Conservation (phyloP, 2,113 vertebrate species). For the Pelecanoides urinatrix region DNA sequence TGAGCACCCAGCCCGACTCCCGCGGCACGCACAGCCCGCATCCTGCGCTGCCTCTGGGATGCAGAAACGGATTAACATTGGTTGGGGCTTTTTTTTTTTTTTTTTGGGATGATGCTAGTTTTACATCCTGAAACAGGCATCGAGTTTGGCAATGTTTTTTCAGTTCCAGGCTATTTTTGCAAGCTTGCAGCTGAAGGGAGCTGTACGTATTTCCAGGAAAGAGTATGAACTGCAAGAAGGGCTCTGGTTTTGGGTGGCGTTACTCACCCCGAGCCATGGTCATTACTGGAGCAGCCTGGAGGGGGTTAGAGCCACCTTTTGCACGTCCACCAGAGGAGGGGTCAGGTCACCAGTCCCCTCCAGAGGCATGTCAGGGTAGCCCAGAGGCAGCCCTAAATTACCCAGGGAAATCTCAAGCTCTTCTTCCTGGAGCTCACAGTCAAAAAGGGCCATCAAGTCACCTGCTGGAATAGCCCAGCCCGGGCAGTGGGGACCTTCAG, state of each 20-base stretch:
- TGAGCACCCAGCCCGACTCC: background rate
- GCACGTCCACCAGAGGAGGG: background rate
- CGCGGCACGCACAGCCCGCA: fast-evolving
- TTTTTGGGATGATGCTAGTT: too few relatives aligned
- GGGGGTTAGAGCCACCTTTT: background rate
- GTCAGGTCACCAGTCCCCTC: background rate
- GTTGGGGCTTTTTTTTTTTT: background rate
- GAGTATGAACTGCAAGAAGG: background rate
- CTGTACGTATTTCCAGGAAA: background rate
- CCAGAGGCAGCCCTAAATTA: background rate
- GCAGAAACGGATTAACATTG: background rate
- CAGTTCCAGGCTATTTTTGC: background rate
- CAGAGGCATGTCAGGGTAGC: background rate
- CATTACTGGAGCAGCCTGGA: background rate
- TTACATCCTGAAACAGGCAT: background rate
- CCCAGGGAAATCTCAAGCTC: background rate
- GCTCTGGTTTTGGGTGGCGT: background rate
- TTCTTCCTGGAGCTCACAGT: background rate
- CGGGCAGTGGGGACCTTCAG: background rate
- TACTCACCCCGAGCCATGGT: background rate
- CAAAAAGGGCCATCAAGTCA: background rate
- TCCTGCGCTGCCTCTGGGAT: fast-evolving
- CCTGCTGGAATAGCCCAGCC: background rate
- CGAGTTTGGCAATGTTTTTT: background rate
- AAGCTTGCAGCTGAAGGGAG: background rate